Evolutionary conservation across 2,888 invertebrate species (phyloP).

Genomic region (Dynastes grantii): DNA sequence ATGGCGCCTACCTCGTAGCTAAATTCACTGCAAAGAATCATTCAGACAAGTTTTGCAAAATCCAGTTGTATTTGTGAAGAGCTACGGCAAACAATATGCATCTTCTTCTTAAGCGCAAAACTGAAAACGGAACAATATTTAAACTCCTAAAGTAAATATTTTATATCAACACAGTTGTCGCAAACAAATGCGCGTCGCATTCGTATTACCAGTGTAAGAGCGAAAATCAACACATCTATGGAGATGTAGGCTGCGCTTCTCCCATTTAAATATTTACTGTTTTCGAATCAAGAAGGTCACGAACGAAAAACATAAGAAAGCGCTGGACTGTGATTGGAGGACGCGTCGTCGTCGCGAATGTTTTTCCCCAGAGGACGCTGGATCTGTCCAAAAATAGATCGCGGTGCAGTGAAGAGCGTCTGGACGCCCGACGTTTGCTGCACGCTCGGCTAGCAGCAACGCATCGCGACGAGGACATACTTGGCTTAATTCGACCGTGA

Average conservation of each 20-base stretch:
- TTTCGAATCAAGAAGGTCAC: slow-evolving; percentile 39
- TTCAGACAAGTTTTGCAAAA: too few species aligned
- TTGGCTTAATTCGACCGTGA: slow-evolving; percentile 33
- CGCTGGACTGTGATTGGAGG: background rate
- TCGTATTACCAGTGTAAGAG: too few species aligned
- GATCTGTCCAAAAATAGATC: slow-evolving; percentile 28
- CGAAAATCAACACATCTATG: slow-evolving; percentile 31
- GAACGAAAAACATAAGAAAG: slow-evolving; percentile 25
- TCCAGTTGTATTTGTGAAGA: too few species aligned
- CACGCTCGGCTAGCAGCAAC: slow-evolving; percentile 1
- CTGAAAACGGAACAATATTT: too few species aligned
- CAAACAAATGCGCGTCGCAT: too few species aligned
- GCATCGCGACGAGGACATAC: slow-evolving; percentile 28
- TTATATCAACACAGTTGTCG: background rate
- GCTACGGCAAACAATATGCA: too few species aligned
- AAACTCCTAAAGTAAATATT: background rate
- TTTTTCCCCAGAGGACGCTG: slow-evolving; percentile 3
- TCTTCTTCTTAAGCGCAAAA: too few species aligned
- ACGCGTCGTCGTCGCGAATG: slow-evolving; percentile 24
- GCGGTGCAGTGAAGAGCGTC: slow-evolving; percentile 17
- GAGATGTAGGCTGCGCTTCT: background rate
- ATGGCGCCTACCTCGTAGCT: too few species aligned
- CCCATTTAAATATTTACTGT: slow-evolving; percentile 20
- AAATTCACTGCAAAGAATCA: too few species aligned
- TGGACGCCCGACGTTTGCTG: slow-evolving; percentile 32